phyloP scores from a whole-genome alignment of 1,140 invertebrate species.

The Hycleus cichorii region DNA sequence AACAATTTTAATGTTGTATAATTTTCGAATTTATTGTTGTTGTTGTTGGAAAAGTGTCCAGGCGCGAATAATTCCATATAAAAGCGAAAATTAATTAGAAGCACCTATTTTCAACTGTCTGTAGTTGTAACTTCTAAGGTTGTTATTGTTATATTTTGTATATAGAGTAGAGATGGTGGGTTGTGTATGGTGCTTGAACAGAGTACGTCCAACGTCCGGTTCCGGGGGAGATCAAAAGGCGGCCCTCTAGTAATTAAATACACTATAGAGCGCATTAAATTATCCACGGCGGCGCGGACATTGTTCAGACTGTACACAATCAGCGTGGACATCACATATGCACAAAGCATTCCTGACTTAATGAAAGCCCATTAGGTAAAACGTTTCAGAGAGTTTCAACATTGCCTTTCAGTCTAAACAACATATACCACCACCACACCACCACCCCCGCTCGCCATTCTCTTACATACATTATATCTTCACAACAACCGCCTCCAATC shows the following conservation, averaged over 20 bases:
- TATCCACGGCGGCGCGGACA: slow-evolving; percentile 32
- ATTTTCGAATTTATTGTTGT: not conserved
- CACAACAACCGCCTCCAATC: not conserved
- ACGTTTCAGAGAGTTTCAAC: slow-evolving; percentile 31
- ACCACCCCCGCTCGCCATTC: not conserved
- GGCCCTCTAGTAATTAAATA: slow-evolving; percentile 38
- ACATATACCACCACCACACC: not conserved
- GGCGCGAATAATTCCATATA: not conserved
- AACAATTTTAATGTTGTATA: not conserved
- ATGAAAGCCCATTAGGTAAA: slow-evolving; percentile 41
- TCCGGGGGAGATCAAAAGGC: slow-evolving; percentile 37
- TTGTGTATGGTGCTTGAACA: slow-evolving; percentile 22
- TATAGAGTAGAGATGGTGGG: not conserved
- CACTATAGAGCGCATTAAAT: slow-evolving; percentile 40
- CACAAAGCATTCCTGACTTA: slow-evolving; percentile 40
- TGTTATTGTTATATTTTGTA: slow-evolving; percentile 11
- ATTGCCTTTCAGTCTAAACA: slow-evolving; percentile 4
- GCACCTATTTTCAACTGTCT: slow-evolving; percentile 20
- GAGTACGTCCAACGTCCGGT: slow-evolving; percentile 35
- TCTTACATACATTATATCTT: not conserved
- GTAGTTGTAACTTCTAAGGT: slow-evolving; percentile 32
- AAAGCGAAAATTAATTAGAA: slow-evolving; percentile 22
- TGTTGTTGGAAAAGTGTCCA: not conserved
- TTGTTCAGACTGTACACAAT: slow-evolving; percentile 39
- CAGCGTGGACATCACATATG: slow-evolving; percentile 40